Conservation (phyloP, 1,140 invertebrate species). For the Heliothis subflexa region DNA sequence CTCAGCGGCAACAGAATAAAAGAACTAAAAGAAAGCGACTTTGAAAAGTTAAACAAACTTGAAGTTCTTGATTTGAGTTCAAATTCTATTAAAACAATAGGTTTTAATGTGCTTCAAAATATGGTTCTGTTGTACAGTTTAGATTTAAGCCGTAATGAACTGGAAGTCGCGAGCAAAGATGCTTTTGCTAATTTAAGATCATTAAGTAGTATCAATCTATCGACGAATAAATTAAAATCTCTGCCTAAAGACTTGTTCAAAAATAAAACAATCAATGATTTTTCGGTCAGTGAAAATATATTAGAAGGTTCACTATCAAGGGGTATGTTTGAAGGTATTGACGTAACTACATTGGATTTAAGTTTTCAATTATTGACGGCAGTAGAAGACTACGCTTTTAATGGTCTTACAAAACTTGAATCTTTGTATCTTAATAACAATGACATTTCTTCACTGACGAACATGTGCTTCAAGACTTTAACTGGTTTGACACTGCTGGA, state of each 20-base stretch:
- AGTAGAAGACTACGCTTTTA: constrained; percentile 67
- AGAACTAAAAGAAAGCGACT: constrained; percentile 52
- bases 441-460: constrained; percentile 56
- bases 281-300: constrained; percentile 61
- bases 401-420: constrained; percentile 55
- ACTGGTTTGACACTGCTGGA: constrained; percentile 59
- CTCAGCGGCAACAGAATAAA: constrained; percentile 63
- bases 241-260: constrained; percentile 64
- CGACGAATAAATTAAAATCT: constrained; percentile 57
- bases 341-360: constrained; percentile 58
- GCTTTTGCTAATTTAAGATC: constrained; percentile 53
- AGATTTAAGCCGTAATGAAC: constrained; percentile 61
- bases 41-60: constrained; percentile 57
- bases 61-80: constrained; percentile 57
- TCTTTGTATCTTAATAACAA: constrained; percentile 65
- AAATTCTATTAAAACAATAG: constrained; percentile 60
- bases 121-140: constrained; percentile 53
- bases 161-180: constrained; percentile 57
- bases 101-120: constrained; percentile 57
- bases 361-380: constrained; percentile 59
- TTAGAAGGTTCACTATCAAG: constrained; percentile 59
- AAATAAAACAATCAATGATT: constrained; percentile 58
- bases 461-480: constrained; percentile 61
- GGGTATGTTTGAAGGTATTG: constrained; percentile 67
- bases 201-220: constrained; percentile 60